A percentile compares a stretch with the other conserved stretches of the same genome.
phyloP scores from a whole-genome alignment of 2,113 vertebrate species.

The Cercocebus atys region DNA sequence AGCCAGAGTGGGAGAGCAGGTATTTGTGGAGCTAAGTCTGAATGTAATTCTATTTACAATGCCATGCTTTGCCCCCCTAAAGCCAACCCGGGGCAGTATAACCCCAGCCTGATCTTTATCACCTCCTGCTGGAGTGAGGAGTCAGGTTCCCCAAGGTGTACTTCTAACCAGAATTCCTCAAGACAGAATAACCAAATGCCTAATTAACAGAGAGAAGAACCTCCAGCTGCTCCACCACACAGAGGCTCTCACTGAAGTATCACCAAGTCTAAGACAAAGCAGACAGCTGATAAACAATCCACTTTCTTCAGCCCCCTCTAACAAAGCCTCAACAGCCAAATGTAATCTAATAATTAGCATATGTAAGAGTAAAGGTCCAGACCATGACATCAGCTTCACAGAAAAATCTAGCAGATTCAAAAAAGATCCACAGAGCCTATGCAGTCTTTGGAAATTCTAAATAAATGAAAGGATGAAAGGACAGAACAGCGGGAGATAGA shows the following conservation, averaged over 20 bases:
- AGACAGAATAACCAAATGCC: background rate
- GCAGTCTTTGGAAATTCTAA: constrained; percentile 74
- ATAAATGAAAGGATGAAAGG: constrained; percentile 64
- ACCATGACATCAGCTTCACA: constrained; percentile 83
- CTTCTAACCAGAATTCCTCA: background rate
- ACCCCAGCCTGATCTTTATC: background rate
- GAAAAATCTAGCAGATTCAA: constrained; percentile 70
- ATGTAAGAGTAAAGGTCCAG: constrained; percentile 82
- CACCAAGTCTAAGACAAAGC: constrained; percentile 73
- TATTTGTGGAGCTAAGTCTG: background rate
- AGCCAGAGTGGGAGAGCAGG: background rate
- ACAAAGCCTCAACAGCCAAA: constrained; percentile 84
- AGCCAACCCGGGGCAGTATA: background rate
- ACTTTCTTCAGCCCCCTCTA: constrained; percentile 58
- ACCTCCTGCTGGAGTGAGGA: background rate
- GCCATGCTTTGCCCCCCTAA: background rate
- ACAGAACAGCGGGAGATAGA: background rate
- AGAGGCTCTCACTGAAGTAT: background rate
- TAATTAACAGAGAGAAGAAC: background rate
- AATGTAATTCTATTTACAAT: background rate
- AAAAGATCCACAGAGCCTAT: constrained; percentile 56
- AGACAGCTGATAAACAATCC: constrained; percentile 83
- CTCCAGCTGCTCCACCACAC: background rate
- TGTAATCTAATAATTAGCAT: constrained; percentile 84
- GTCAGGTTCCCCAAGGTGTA: background rate